Conservation (phyloP, 2,113 vertebrate genomes). For the Casuarius casuarius region DNA sequence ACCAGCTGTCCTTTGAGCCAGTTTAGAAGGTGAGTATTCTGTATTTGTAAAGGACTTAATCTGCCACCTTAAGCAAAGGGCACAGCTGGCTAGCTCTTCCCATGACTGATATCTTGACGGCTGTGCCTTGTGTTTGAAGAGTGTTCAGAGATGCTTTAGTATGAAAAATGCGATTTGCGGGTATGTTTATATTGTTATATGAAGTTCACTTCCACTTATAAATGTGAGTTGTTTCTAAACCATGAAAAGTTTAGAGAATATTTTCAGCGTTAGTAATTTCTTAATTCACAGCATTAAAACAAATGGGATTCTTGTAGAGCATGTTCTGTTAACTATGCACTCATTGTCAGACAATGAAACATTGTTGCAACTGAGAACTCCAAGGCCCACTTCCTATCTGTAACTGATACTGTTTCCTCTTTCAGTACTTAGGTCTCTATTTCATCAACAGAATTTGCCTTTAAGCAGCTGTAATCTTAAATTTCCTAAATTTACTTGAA, state of each 20-base stretch:
- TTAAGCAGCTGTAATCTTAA: slow-evolving; percentile 50
- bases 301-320: neutral
- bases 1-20: neutral
- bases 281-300: neutral
- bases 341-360: neutral
- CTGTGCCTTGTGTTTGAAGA: neutral
- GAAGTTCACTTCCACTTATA: neutral
- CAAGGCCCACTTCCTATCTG: neutral
- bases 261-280: neutral
- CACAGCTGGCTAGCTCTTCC: neutral
- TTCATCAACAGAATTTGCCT: slow-evolving; percentile 31
- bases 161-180: neutral
- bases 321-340: neutral
- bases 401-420: slow-evolving; percentile 41
- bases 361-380: neutral
- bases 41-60: neutral
- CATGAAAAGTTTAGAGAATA: neutral
- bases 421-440: neutral
- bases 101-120: neutral
- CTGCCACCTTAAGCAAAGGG: neutral
- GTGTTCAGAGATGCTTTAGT: neutral
- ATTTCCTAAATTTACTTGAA: neutral
- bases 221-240: neutral
- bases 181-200: neutral
- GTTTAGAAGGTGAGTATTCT: neutral